Conservation (phyloP, 2,797 vertebrate genomes). For the Clarias pachynema region DNA sequence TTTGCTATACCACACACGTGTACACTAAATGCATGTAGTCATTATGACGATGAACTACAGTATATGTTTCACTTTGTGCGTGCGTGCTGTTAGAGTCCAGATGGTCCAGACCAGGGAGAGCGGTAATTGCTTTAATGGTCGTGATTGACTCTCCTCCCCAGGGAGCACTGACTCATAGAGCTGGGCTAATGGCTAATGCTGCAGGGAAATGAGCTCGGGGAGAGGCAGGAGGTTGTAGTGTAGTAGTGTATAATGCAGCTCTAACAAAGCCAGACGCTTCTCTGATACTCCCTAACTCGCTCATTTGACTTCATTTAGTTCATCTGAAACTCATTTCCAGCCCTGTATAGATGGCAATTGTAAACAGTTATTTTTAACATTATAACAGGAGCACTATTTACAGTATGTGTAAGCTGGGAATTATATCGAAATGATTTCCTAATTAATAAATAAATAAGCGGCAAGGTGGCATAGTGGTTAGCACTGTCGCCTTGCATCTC, state of each 20-base stretch:
- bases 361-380: not conserved
- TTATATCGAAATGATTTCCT: too few relatives aligned
- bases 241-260: conserved; percentile 3
- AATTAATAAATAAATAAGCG: too few relatives aligned
- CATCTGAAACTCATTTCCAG: conserved; percentile 1
- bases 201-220: conserved; percentile 23
- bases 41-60: not conserved
- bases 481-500: too few relatives aligned
- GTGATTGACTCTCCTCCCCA: conserved; percentile 41
- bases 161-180: conserved; percentile 36
- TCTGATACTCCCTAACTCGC: not conserved
- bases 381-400: not conserved
- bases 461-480: too few relatives aligned
- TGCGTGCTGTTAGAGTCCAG: conserved; percentile 19
- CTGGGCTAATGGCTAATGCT: conserved; percentile 47
- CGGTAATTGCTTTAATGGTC: conserved; percentile 53
- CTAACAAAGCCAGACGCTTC: not conserved
- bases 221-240: not conserved
- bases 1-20: not conserved
- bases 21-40: conserved; percentile 11
- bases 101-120: conserved; percentile 37
- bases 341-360: not conserved
- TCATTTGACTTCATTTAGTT: not conserved
- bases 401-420: not conserved
- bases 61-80: conserved; percentile 2